Base-by-base conservation (phyloP, 2,113 vertebrate species). In the Clarias macrocephalus region DNA sequence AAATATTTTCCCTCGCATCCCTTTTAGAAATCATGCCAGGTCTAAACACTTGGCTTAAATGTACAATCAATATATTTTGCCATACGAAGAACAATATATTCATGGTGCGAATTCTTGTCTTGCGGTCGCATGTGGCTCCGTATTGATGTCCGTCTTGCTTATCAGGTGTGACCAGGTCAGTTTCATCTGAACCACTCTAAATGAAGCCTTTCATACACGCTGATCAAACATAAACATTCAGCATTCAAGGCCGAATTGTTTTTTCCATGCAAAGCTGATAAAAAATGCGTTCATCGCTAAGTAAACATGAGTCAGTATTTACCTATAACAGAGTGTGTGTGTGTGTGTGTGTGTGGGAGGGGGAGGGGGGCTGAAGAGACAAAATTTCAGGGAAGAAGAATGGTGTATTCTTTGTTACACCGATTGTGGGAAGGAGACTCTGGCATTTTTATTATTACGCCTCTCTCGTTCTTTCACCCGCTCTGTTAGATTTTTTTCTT, bases 241-340 rank as follows among this genome's bases (percentile, higher is more conserved):
- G 88, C 91, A 93, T 94, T 93, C 95, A 96, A 95, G 95, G 95
- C 92, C 95, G 93, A 93, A 91, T 93, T 94, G 94, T 95, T 96
- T 85, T 65, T 96, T 96, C 94, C 94, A 94, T 94, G 95, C 93
- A 95, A 93, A 94, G 93, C 92, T 92, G 93, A 94, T 92, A 90
- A 95, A 92, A 92, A 88, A 93, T 92, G 89, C 89, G 92, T 94
- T 94, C 94, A 94, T 95, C 92, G 66, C 93, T 94, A 88, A 93
- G 93, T 92, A 95, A 95, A 95, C 93, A 88, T 92, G 80, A 89
- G 88, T 93, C 94, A 94, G 93, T 96, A 94, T 95, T 95, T 95
- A 89, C 93, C 94, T 95, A 93, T 88, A 94, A 91, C 89, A 88
- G 91, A 92, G 91, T 28, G 37, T 72, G 33, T 33, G 33, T 33